Base-by-base conservation (phyloP, 2,888 invertebrate species). In the Oscheius sp. region DNA sequence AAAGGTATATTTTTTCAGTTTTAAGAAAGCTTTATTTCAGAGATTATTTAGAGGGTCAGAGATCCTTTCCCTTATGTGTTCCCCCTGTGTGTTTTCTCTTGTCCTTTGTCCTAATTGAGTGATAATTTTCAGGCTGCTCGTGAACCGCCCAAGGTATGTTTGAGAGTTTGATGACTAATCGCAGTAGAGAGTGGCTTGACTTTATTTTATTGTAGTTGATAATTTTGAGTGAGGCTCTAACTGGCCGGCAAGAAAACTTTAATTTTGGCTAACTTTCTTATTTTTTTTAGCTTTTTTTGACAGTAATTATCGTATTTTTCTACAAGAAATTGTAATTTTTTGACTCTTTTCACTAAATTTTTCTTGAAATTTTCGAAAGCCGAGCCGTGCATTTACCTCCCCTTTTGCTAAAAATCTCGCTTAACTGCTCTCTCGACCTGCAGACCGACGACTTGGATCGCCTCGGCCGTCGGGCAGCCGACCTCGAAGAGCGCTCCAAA, bases 401-500 rank as follows among this genome's bases (percentile, higher is more conserved):
- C 55, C 25, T 37, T 20, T 37, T 27, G 17, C 55, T 55, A 34
- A 55, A n/a, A 34, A 55, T 34, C 17, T 39, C 46, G 57, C 33
- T 58, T 23, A 55, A 53, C 46, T 48, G 57, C 63, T 63, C 46
- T 45, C 39, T 45, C 50, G 55, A 45, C 29, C n/a, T n/a, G n/a
- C 69, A 84, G 84, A 79, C 75, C 66, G 80, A 79, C 53, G 85
- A 86, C n/a, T 70, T 86, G 57, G 85, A 85, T 68, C 84, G 77
- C 39, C 46, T 84, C 61, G 75, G 80, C n/a, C 69, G 77, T 46
- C 57, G 71, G 33, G 70, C 72, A 39, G 78, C 79, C 23, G 80
- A 83, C 57, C 66, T 86, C 58, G 66, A 69, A 50, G 78, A 79
- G 50, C 74, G 82, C 25, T 71, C 79, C 29, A 69, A 76, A 39